Evolutionary conservation across 2,888 invertebrate genomes (phyloP).

Genomic region (Tridacna crocea): DNA sequence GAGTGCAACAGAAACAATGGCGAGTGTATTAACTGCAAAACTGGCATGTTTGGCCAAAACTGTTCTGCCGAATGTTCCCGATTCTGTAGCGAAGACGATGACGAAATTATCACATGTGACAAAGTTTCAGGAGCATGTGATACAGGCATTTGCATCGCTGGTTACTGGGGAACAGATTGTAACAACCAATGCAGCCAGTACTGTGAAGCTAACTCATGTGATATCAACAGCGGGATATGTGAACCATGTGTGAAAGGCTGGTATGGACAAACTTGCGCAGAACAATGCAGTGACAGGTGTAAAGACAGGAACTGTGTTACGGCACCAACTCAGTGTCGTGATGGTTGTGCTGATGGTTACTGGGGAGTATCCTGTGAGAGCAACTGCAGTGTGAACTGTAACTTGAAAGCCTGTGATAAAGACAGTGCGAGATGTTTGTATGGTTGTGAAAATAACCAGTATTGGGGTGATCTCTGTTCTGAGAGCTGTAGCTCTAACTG

Average conservation of each 20-base stretch:
- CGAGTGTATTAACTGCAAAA: constrained; percentile 45
- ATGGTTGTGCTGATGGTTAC: constrained; percentile 38
- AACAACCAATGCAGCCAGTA: constrained; percentile 35
- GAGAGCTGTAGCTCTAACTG: constrained; percentile 42
- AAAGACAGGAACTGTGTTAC: constrained; percentile 46
- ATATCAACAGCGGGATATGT: constrained; percentile 39
- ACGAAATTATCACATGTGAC: constrained; percentile 37
- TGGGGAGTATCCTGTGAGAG: constrained; percentile 29
- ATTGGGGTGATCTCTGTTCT: constrained; percentile 31
- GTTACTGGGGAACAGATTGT: constrained; percentile 34
- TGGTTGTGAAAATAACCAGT: constrained; percentile 44
- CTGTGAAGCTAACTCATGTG: constrained; percentile 33
- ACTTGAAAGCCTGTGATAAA: constrained; percentile 31
- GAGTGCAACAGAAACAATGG: constrained; percentile 38
- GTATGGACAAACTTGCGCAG: constrained; percentile 37
- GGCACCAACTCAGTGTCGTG: constrained; percentile 22
- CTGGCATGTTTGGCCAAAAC: constrained; percentile 30
- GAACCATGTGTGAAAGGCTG: constrained; percentile 41
- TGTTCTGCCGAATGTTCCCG: constrained; percentile 34
- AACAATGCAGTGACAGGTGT: constrained; percentile 43
- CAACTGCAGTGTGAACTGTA: constrained; percentile 44
- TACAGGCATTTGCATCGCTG: constrained; percentile 21
- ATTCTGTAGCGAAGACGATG: constrained; percentile 13
- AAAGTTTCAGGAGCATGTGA: constrained; percentile 47
- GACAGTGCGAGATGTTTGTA: constrained; percentile 32